phyloP scores from a whole-genome alignment of 2,113 vertebrate species.

The Ctenodactylus gundi region DNA sequence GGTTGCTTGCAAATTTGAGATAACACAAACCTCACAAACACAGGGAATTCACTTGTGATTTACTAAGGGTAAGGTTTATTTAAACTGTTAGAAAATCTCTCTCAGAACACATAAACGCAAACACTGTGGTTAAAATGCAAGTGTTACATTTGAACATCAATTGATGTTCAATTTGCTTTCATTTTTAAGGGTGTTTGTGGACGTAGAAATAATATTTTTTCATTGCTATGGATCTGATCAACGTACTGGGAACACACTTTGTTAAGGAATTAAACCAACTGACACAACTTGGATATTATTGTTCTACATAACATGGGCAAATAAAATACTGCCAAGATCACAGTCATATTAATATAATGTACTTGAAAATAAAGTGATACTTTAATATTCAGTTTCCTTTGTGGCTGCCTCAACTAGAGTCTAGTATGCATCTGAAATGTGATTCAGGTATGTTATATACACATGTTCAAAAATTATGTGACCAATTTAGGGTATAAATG shows the following conservation, averaged over 20 bases:
- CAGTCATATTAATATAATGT: background rate
- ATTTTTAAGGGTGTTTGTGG: too few relatives aligned
- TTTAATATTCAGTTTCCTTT: slow-evolving; percentile 35
- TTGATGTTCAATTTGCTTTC: slow-evolving; percentile 46
- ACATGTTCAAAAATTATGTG: slow-evolving; percentile 31
- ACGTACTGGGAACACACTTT: background rate
- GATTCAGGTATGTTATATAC: background rate
- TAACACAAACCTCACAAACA: slow-evolving; percentile 23
- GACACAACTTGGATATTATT: background rate
- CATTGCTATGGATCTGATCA: slow-evolving; percentile 29
- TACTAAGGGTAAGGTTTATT: background rate
- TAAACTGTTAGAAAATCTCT: slow-evolving; percentile 51
- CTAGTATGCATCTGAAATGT: background rate
- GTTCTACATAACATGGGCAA: background rate
- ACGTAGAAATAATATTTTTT: slow-evolving; percentile 47
- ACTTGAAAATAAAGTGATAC: slow-evolving; percentile 28
- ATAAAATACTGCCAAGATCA: background rate
- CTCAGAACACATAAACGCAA: slow-evolving; percentile 22
- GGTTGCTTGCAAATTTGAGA: slow-evolving; percentile 45
- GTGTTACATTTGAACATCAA: slow-evolving; percentile 34
- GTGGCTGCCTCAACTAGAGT: background rate
- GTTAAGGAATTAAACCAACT: background rate
- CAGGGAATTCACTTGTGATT: slow-evolving; percentile 45
- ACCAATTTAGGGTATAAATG: slow-evolving; percentile 16
- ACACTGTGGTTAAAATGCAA: slow-evolving; percentile 55